Percentiles rank a stretch among this genome's conserved stretches.
Evolutionary conservation across 2,113 vertebrate species (phyloP).

Genomic region (Emberiza fucata): DNA sequence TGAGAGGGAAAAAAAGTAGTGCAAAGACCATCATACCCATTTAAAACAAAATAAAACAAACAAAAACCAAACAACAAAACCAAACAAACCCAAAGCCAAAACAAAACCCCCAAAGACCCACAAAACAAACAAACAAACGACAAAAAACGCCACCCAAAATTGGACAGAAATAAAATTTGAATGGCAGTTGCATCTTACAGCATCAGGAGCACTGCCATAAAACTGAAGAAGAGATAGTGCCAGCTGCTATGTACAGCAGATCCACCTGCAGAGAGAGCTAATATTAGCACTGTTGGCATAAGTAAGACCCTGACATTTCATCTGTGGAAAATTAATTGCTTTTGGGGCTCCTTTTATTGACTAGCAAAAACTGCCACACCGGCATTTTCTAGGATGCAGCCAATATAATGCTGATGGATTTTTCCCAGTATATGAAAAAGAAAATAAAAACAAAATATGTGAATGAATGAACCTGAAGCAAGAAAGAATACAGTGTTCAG

Average conservation of each 20-base stretch:
- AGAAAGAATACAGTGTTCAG: not conserved
- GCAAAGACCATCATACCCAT: rapidly evolving
- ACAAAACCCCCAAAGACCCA: not conserved
- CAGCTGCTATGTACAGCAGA: not conserved
- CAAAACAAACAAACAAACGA: not conserved
- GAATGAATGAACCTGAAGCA: not conserved
- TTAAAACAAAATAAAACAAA: not conserved
- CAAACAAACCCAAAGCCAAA: not conserved
- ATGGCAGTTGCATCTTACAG: not conserved
- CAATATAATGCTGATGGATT: not conserved
- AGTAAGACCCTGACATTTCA: not conserved
- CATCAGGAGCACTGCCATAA: not conserved
- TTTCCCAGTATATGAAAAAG: not conserved
- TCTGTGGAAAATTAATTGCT: not conserved
- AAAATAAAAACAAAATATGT: not conserved
- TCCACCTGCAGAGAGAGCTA: not conserved
- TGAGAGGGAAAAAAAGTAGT: not conserved
- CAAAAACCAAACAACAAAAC: not conserved
- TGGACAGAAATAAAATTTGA: not conserved
- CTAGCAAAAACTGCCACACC: not conserved
- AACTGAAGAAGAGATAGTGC: not conserved
- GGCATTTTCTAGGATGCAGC: not conserved
- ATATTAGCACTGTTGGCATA: not conserved
- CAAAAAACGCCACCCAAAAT: not conserved
- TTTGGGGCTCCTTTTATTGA: not conserved